These are phyloP conservation scores for Aphrophora alni DNA, from an alignment of 2,888 invertebrate genomes.

Conservation along the genomic window DNA sequence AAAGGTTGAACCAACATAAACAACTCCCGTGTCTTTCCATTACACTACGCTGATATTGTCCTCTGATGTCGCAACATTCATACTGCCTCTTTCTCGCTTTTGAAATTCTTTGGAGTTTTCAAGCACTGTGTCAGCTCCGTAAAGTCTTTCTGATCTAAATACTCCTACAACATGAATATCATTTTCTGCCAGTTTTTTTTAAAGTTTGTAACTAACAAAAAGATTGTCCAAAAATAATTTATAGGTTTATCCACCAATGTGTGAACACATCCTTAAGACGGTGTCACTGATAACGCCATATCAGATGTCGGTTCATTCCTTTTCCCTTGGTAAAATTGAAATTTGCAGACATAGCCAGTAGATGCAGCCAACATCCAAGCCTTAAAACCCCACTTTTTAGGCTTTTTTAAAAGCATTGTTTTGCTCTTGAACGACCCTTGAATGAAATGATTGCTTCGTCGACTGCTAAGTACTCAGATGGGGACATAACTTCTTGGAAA, in stretches of 20 bases:
- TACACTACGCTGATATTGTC: conserved; percentile 19
- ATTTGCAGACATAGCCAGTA: conserved; percentile 44
- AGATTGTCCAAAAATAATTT: conserved; percentile 26
- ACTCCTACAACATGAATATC: conserved; percentile 10
- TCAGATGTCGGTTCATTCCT: neutral
- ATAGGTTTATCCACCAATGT: conserved; percentile 8
- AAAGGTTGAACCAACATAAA: conserved; percentile 16
- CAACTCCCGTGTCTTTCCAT: conserved; percentile 21
- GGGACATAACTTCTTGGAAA: conserved; percentile 37
- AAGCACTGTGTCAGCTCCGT: neutral
- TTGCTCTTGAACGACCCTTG: conserved; percentile 44
- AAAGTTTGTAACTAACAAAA: neutral
- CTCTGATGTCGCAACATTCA: too few relatives aligned
- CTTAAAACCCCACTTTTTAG: conserved; percentile 44
- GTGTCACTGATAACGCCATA: neutral
- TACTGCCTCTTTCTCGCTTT: too few relatives aligned
- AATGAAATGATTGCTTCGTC: conserved; percentile 43
- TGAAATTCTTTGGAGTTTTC: too few relatives aligned
- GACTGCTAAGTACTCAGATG: too few relatives aligned
- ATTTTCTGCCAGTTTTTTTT: too few relatives aligned
- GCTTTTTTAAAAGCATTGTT: conserved; percentile 42
- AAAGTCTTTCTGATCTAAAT: conserved; percentile 25
- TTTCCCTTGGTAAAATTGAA: conserved; percentile 43
- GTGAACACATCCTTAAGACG: conserved; percentile 17
- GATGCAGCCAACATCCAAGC: conserved; percentile 42